Conservation (phyloP, 2,888 invertebrate genomes). For the Coelopa pilipes region DNA sequence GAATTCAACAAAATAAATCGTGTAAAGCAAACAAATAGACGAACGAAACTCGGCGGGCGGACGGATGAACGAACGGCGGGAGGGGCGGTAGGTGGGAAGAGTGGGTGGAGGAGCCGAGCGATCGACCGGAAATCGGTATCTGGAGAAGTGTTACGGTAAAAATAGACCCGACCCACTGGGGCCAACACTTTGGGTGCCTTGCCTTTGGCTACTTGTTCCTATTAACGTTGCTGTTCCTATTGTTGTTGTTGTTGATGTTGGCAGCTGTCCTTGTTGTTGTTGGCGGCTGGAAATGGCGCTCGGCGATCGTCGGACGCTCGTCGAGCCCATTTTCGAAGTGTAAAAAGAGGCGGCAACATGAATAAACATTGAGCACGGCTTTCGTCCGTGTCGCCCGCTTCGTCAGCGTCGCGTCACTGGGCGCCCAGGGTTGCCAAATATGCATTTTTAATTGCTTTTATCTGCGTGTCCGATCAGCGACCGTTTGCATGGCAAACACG, state of each 20-base stretch:
- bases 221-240: no score
- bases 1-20: neutral
- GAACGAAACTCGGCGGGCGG: neutral
- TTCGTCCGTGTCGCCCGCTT: neutral
- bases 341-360: neutral
- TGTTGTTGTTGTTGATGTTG: no score
- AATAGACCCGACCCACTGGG: neutral
- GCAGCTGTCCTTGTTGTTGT: neutral
- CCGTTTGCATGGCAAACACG: constrained; percentile 5
- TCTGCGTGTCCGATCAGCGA: neutral
- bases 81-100: neutral
- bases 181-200: neutral
- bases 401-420: neutral
- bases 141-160: constrained; percentile 20
- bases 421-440: constrained; percentile 22
- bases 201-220: no score
- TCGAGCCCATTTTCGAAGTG: neutral
- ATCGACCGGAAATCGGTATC: constrained; percentile 26
- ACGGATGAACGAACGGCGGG: neutral
- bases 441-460: constrained; percentile 17
- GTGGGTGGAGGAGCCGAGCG: no score
- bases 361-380: neutral
- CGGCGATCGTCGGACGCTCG: neutral
- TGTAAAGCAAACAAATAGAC: constrained; percentile 18
- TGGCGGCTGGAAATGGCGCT: neutral